Conservation (phyloP, 2,888 invertebrate genomes). For the Labia minor region DNA sequence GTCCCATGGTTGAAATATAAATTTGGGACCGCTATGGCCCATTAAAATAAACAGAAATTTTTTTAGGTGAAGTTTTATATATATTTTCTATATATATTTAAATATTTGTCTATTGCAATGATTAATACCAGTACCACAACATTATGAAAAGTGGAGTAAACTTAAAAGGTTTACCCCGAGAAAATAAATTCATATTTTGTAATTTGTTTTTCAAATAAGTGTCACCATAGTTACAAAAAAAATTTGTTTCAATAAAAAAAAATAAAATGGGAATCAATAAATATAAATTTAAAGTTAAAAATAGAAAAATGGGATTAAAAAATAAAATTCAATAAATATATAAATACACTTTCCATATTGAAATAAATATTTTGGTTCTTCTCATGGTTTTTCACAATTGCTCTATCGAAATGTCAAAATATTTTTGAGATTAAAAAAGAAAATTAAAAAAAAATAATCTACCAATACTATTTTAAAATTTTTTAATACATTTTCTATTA, state of each 20-base stretch:
- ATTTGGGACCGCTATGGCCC: slow-evolving; percentile 6
- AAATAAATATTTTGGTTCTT: too few relatives aligned
- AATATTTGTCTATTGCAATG: background rate
- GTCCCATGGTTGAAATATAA: slow-evolving; percentile 1
- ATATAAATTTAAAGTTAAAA: background rate
- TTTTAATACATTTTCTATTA: too few relatives aligned
- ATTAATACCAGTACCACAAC: background rate
- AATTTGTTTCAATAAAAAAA: background rate
- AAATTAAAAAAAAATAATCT: too few relatives aligned
- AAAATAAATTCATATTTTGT: background rate
- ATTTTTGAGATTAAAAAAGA: too few relatives aligned
- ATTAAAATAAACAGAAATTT: slow-evolving; percentile 4
- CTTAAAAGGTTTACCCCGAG: background rate
- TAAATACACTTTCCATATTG: too few relatives aligned
- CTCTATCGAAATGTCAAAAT: too few relatives aligned
- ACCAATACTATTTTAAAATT: too few relatives aligned
- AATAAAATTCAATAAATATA: too few relatives aligned
- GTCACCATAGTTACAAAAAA: background rate
- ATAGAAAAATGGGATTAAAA: too few relatives aligned
- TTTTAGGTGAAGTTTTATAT: background rate
- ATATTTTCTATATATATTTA: background rate
- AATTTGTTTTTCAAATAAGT: background rate
- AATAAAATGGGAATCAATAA: background rate
- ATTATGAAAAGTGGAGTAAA: background rate
- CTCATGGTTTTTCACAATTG: too few relatives aligned